phyloP scores from a whole-genome alignment of 53 echinoderm and acorn worm species.

The Temnopleurus reevesii region DNA sequence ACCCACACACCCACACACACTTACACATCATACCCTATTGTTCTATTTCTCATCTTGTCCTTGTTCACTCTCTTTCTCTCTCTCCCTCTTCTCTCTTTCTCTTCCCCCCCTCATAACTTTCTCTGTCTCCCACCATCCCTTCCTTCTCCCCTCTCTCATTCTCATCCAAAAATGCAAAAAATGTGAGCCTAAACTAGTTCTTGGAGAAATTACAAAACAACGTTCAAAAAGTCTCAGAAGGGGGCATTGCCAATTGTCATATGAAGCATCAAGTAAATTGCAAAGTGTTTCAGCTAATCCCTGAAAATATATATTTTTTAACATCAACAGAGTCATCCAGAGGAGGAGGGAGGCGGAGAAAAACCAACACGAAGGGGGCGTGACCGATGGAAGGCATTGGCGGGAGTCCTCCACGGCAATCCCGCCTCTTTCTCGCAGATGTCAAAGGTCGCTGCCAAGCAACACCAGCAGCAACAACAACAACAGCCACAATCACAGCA shows the following conservation, averaged over 20 bases:
- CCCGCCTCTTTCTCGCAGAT: slow-evolving; percentile 66
- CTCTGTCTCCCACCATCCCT: not conserved
- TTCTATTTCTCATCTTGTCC: too few species aligned
- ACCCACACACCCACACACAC: too few species aligned
- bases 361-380: slow-evolving; percentile 56
- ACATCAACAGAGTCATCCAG: not conserved
- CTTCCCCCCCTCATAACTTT: not conserved
- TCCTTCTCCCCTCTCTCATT: not conserved
- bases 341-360: slow-evolving; percentile 24
- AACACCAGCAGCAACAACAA: not conserved
- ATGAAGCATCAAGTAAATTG: too few species aligned
- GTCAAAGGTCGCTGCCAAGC: slow-evolving; percentile 58
- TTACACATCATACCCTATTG: too few species aligned
- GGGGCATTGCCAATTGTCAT: too few species aligned
- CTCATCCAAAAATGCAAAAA: too few species aligned
- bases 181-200: too few species aligned
- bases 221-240: too few species aligned
- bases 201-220: too few species aligned
- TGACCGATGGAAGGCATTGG: slow-evolving; percentile 62
- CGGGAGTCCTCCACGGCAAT: slow-evolving; percentile 44
- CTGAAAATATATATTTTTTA: too few species aligned
- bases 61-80: too few species aligned
- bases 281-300: too few species aligned
- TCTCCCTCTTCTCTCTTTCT: not conserved
- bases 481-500: not conserved